A percentile compares a stretch with the other conserved stretches of the same genome.
Evolutionary conservation across 2,888 invertebrate genomes (phyloP).

Genomic region (Orchestes rusci): DNA sequence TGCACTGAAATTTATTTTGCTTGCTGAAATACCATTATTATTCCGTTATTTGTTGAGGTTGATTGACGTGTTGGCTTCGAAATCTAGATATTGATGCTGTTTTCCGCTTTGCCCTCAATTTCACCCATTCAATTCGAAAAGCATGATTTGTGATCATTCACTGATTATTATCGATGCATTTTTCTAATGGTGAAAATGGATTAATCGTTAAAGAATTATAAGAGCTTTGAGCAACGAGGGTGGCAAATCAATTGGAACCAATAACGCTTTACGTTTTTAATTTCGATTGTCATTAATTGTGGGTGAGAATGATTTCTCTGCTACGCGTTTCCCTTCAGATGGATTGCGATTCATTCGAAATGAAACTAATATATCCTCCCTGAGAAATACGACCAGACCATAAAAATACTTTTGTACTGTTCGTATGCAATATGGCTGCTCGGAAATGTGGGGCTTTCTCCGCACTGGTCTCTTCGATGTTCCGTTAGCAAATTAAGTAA

Average conservation of each 20-base stretch:
- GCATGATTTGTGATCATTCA: too few species aligned
- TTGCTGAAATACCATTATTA: slow-evolving; percentile 15
- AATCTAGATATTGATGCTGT: too few species aligned
- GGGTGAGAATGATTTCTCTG: slow-evolving; percentile 37
- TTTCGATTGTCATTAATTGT: slow-evolving; percentile 45
- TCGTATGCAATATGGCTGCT: slow-evolving; percentile 24
- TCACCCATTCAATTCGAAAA: too few species aligned
- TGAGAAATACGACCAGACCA: slow-evolving; percentile 39
- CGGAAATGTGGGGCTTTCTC: slow-evolving; percentile 6
- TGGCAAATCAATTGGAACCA: slow-evolving; percentile 30
- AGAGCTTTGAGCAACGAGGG: slow-evolving; percentile 22
- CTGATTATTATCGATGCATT: too few species aligned
- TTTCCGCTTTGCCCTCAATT: too few species aligned
- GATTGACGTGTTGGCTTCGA: too few species aligned
- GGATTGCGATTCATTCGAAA: slow-evolving; percentile 44
- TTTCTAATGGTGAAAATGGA: too few species aligned
- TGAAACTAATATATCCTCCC: slow-evolving; percentile 45
- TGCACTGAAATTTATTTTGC: slow-evolving; percentile 23
- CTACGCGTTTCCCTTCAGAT: slow-evolving; percentile 29
- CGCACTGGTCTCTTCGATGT: too few species aligned
- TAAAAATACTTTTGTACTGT: slow-evolving; percentile 41
- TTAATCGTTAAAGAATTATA: slow-evolving; percentile 18
- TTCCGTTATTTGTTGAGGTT: too few species aligned
- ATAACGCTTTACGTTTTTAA: slow-evolving; percentile 42
- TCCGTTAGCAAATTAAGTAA: too few species aligned